Conservation (phyloP, 2,797 vertebrate species). For the Lemur catta region DNA sequence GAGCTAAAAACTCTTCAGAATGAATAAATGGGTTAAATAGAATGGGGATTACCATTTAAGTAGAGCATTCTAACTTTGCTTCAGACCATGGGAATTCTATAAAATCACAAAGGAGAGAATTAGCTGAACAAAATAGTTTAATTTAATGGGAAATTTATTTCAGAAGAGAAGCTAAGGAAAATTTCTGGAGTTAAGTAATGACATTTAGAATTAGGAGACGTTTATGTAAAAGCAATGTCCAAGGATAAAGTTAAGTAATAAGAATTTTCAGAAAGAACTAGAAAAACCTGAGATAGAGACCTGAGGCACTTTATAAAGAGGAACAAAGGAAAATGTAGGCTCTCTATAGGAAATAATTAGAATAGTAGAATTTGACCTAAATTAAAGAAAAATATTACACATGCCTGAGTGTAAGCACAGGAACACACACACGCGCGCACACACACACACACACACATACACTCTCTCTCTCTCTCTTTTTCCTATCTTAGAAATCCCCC, state of each 20-base stretch:
- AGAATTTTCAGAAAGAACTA: constrained; percentile 68
- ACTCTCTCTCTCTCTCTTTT: neutral
- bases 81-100: constrained; percentile 76
- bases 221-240: constrained; percentile 65
- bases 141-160: constrained; percentile 74
- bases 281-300: constrained; percentile 62
- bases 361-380: constrained; percentile 70
- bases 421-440: neutral
- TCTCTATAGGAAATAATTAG: constrained; percentile 60
- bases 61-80: constrained; percentile 77
- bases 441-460: neutral
- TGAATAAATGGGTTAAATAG: constrained; percentile 77
- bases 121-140: constrained; percentile 69
- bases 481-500: constrained; percentile 21
- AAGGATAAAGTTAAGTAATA: constrained; percentile 68
- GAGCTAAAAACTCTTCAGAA: constrained; percentile 66
- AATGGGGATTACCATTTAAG: constrained; percentile 74
- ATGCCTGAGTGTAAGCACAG: neutral
- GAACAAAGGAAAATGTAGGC: constrained; percentile 68
- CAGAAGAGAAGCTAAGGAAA: constrained; percentile 63
- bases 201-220: constrained; percentile 64
- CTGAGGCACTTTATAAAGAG: constrained; percentile 63
- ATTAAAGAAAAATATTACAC: constrained; percentile 60
- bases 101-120: constrained; percentile 77
- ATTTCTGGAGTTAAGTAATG: constrained; percentile 68